Evolutionary conservation across 37 sponge, comb jelly and placozoan species (phyloP).

Genomic region (Dysidea cf. avara): DNA sequence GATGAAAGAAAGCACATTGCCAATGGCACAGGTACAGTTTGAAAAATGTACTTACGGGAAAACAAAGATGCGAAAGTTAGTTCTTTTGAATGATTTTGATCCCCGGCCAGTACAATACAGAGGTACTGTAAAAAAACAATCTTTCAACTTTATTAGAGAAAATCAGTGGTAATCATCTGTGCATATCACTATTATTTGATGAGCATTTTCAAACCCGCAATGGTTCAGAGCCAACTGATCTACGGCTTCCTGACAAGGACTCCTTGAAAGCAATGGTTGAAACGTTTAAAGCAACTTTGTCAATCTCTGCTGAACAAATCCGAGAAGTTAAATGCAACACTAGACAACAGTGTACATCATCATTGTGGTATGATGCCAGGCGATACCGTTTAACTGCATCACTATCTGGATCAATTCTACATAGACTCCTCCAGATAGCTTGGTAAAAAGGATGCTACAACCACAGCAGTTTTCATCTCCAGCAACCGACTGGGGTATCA

Average conservation of each 20-base stretch:
- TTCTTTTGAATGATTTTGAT: constrained; percentile 14
- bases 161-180: constrained; percentile 28
- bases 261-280: not conserved
- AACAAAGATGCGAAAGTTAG: constrained; percentile 2
- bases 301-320: not conserved
- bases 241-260: too few species aligned
- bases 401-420: constrained; percentile 16
- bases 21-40: constrained; percentile 4
- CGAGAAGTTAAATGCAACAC: constrained; percentile 10
- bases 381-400: constrained; percentile 22
- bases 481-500: constrained; percentile 24
- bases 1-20: constrained; percentile 23
- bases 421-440: constrained; percentile 13
- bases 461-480: constrained; percentile 26
- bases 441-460: constrained; percentile 17
- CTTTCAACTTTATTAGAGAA: constrained; percentile 31
- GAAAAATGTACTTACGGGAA: constrained; percentile 15
- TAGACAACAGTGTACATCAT: not conserved
- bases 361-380: constrained; percentile 8
- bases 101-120: constrained; percentile 24
- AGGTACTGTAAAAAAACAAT: constrained; percentile 7
- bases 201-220: not conserved
- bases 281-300: constrained; percentile 2
- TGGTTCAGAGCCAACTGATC: too few species aligned
- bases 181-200: constrained; percentile 12